Evolutionary conservation across 2,113 vertebrate species (phyloP).

Genomic region (Haemorhous mexicanus): DNA sequence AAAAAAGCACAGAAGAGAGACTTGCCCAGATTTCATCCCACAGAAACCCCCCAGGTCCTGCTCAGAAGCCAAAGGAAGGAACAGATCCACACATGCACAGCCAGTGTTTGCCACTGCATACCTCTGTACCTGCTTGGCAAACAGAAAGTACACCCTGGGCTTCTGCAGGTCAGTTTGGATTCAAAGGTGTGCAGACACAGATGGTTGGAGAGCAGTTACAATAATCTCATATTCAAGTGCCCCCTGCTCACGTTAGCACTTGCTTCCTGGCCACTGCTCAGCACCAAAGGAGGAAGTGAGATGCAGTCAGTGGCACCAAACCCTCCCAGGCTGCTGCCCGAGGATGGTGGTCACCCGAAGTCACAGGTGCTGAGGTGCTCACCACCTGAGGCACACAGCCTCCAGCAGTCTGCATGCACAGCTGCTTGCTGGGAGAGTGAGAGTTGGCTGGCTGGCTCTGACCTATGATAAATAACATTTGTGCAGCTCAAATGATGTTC

Average conservation of each 20-base stretch:
- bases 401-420: background rate
- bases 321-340: background rate
- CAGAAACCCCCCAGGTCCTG: background rate
- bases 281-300: background rate
- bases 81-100: fast-evolving
- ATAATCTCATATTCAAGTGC: background rate
- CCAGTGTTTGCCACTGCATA: background rate
- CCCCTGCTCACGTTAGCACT: background rate
- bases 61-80: background rate
- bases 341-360: background rate
- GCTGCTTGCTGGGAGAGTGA: background rate
- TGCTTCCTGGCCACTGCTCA: background rate
- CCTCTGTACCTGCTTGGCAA: background rate
- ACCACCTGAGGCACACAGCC: background rate
- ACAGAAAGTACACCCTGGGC: background rate
- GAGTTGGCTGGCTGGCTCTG: background rate
- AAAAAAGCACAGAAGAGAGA: background rate
- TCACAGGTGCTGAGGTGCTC: background rate
- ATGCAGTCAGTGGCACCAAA: background rate
- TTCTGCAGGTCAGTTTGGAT: background rate
- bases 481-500: background rate
- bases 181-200: background rate
- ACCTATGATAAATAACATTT: background rate
- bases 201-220: background rate
- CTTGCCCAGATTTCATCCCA: background rate